Percentiles rank a stretch among this genome's conserved stretches.
These are phyloP conservation scores for Coleophora deauratella DNA, from an alignment of 2,888 invertebrate species.

Conservation along the genomic window DNA sequence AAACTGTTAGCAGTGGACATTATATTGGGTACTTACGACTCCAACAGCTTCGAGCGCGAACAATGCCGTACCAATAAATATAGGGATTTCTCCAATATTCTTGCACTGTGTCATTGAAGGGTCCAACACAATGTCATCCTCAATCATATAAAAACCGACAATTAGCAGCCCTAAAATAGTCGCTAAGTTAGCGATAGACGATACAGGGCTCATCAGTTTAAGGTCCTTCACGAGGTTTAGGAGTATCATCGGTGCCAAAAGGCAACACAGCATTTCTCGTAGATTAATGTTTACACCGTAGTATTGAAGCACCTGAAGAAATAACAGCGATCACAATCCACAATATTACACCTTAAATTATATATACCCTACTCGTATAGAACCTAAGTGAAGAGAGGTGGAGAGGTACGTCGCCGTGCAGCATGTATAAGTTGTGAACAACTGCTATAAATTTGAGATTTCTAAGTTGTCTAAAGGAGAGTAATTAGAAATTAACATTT, in stretches of 20 bases:
- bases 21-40: conserved; percentile 81
- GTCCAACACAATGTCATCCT: conserved; percentile 72
- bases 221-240: conserved; percentile 81
- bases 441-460: too few relatives aligned
- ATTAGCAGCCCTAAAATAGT: conserved; percentile 82
- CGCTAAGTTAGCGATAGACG: conserved; percentile 83
- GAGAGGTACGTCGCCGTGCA: too few relatives aligned
- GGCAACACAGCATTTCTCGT: conserved; percentile 72
- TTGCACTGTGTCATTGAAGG: conserved; percentile 63
- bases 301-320: conserved; percentile 61
- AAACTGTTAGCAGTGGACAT: too few relatives aligned
- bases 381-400: too few relatives aligned
- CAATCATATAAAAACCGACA: conserved; percentile 80
- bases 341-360: too few relatives aligned
- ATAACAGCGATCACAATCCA: conserved; percentile 54
- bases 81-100: conserved; percentile 72
- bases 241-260: conserved; percentile 75
- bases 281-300: conserved; percentile 45
- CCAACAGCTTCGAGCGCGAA: conserved; percentile 90
- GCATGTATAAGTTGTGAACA: too few relatives aligned
- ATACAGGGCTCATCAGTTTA: conserved; percentile 84
- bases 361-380: too few relatives aligned
- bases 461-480: too few relatives aligned
- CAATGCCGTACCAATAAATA: conserved; percentile 90
- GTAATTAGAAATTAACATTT: too few relatives aligned